phyloP scores from a whole-genome alignment of 2,888 invertebrate species.

The Dicyrtomina minuta region DNA sequence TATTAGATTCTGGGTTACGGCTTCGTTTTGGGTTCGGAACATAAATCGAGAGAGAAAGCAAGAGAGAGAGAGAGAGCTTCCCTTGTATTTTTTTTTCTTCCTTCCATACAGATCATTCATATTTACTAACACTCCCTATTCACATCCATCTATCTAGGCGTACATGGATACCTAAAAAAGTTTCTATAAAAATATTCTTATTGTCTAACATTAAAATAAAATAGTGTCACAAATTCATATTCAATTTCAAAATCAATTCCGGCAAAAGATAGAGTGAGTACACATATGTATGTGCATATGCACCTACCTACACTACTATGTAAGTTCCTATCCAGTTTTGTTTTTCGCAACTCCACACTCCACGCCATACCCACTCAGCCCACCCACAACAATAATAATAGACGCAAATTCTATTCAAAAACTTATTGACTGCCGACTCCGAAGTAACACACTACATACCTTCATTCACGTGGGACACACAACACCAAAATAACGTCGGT shows the following conservation, averaged over 20 bases:
- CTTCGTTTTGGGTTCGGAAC: neutral
- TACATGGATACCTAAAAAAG: too few species aligned
- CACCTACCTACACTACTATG: too few species aligned
- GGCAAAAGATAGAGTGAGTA: neutral
- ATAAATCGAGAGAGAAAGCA: neutral
- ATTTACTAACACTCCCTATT: conserved; percentile 3
- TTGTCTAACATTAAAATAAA: conserved; percentile 26
- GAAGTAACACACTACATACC: too few species aligned
- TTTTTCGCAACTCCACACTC: too few species aligned
- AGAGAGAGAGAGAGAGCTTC: neutral
- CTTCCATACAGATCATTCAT: conserved; percentile 21
- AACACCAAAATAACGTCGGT: too few species aligned
- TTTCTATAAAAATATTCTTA: too few species aligned
- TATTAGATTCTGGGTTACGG: conserved; percentile 25
- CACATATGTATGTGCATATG: neutral
- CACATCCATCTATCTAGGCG: conserved; percentile 1
- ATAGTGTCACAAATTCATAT: conserved; percentile 21
- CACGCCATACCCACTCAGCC: too few species aligned
- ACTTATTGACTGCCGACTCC: too few species aligned
- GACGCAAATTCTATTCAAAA: too few species aligned
- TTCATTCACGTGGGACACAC: too few species aligned
- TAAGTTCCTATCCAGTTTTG: neutral
- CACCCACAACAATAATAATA: too few species aligned
- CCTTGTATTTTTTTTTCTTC: conserved; percentile 32
- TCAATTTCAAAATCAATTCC: conserved; percentile 16